Percentiles rank a stretch among this genome's conserved stretches.
Conservation (phyloP, 2,888 invertebrate species). For the Cheilosia scutellata region DNA sequence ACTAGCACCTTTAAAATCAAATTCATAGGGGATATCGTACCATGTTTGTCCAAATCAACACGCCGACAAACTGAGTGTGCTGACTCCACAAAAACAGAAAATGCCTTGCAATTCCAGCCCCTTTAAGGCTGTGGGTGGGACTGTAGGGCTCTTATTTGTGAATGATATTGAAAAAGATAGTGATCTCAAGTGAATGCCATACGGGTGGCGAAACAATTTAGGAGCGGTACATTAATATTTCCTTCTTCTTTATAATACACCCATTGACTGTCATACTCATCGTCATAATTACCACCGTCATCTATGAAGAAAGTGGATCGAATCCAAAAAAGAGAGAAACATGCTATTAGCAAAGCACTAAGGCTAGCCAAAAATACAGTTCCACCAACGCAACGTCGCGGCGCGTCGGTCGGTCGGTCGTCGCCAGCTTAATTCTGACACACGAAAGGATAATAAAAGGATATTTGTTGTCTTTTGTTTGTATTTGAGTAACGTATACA, state of each 20-base stretch:
- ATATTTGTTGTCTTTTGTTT: slow-evolving; percentile 38
- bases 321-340: slow-evolving; percentile 13
- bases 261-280: slow-evolving; percentile 21
- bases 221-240: too few species aligned
- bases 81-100: too few species aligned
- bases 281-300: slow-evolving; percentile 6
- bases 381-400: neutral
- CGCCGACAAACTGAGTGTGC: too few species aligned
- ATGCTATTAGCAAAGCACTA: slow-evolving; percentile 13
- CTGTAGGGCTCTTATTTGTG: neutral
- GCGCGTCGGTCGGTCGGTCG: too few species aligned
- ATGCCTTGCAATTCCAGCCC: too few species aligned
- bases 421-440: slow-evolving; percentile 31
- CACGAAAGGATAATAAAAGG: slow-evolving; percentile 60
- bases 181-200: slow-evolving; percentile 17
- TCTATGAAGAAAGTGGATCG: slow-evolving; percentile 26
- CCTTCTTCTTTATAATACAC: too few species aligned
- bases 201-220: neutral
- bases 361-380: slow-evolving; percentile 10
- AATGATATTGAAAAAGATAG: slow-evolving; percentile 27
- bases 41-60: too few species aligned
- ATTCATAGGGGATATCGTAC: too few species aligned
- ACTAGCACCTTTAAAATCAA: too few species aligned
- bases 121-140: too few species aligned
- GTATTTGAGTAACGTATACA: slow-evolving; percentile 12